Base-by-base conservation (phyloP, 1,140 invertebrate genomes). In the Pogonus chalceus region DNA sequence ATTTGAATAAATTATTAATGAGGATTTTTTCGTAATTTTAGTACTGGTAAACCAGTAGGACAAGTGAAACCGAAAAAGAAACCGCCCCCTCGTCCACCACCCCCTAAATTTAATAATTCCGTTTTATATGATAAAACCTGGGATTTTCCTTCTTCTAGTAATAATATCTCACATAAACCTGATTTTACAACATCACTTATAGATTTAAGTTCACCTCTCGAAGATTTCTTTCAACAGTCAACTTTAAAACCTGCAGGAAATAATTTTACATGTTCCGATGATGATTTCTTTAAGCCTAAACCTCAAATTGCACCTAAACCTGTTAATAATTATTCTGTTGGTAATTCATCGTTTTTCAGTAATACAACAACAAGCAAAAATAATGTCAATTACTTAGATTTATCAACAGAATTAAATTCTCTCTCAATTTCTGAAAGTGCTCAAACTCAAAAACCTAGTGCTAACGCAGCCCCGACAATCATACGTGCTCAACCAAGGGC, bases 11-110 rank as follows among this genome's bases (percentile, higher is more conserved):
- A 49, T 20, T 49, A 43, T 54, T 21, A 4, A 47, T 26, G 39
- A 23, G 22, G 23, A 10, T 49, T 55, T 49, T 47, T 55, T n/a
- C 48, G 23, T 35, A 14, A 53, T 22, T 51, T 31, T 21, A 51
- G 14, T 20, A 12, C 10, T 7, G 31, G 2, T 2, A 23, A 54
- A 35, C 49, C 56, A 51, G 51, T 31, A 31, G 14, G 26, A 31
- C 26, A 4, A 7, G 26, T 31, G 26, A 4, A 56, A 20, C 49
- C 20, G 2, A 69, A 68, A 57, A 69, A 67, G 54, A 66, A 66
- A 54, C 63, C 66, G 14, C 67, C 67, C 12, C 65, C 67, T 9
- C 53, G 67, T 37, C 67, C 67, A 46, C 67, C 67, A 49, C 67
- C 67, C 21, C 67, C 67, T 20, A 63, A 69, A 60, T 65, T 66